A percentile compares a stretch with the other conserved stretches of the same genome.
Conservation (phyloP, 2,113 vertebrate genomes). For the Laticauda colubrina region DNA sequence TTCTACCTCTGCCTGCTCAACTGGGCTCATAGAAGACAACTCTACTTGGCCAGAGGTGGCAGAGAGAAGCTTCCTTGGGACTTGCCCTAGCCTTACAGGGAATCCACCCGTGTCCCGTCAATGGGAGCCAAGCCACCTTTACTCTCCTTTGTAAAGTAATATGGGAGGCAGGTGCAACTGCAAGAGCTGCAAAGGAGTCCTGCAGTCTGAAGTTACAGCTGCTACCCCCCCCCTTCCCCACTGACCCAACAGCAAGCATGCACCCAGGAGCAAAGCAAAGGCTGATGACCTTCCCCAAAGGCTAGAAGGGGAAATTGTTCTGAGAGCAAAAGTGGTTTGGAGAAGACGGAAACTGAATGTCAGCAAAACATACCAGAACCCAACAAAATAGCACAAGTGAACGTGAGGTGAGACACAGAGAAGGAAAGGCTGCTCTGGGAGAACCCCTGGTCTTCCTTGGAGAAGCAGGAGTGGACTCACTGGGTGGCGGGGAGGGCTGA, state of each 20-base stretch:
- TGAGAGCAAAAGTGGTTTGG: background rate
- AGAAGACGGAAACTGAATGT: background rate
- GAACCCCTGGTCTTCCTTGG: background rate
- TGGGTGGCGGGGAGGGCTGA: background rate
- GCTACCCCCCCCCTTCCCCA: too few relatives aligned
- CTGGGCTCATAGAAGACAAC: background rate
- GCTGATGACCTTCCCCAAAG: background rate
- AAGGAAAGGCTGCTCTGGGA: background rate
- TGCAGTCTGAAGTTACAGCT: background rate
- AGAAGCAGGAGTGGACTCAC: rapidly evolving
- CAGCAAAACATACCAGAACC: background rate
- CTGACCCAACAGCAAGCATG: background rate
- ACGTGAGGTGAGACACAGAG: too few relatives aligned
- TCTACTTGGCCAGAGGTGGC: background rate
- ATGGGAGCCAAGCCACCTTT: background rate
- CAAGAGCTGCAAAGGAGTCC: background rate
- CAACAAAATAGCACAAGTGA: background rate
- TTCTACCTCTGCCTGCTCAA: background rate
- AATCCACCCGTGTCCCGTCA: background rate
- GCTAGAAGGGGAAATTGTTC: background rate
- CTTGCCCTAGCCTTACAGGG: background rate
- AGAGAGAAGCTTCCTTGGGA: background rate
- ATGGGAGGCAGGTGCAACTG: background rate
- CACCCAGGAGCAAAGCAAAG: background rate
- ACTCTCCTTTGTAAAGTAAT: background rate